Base-by-base conservation (phyloP, 2,888 invertebrate species). In the Octonoba sinensis region DNA sequence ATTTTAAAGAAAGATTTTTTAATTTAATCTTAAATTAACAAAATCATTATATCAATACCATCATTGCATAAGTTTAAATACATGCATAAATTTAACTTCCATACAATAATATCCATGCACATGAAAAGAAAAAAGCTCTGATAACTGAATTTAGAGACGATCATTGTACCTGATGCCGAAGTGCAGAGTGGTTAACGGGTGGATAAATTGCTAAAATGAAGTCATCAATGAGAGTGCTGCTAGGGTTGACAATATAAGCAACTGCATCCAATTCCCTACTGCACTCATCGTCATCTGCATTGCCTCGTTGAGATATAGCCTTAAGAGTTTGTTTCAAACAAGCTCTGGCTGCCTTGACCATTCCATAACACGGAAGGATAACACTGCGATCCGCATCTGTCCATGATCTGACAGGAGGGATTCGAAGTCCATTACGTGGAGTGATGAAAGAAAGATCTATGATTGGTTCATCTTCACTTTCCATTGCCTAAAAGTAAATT, bases 141-240 rank as follows among this genome's bases (percentile, higher is more conserved):
- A n/a, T n/a, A n/a, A n/a, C n/a, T n/a, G n/a, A n/a, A n/a, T n/a
- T n/a, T n/a, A n/a, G n/a, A n/a, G n/a, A n/a, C n/a, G n/a, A n/a
- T n/a, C n/a, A n/a, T n/a, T n/a, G n/a, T 56, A 82, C 82, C 66
- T 82, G 75, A 46, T 73, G 47, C 18, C 67, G 65, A 27, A 67
- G 72, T 22, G 51, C 54, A 3, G 76, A 60, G 51, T 82, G 76
- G 36, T 76, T 65, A 62, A 77, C 51, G 24, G 82, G 82, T 27
- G 82, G 82, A 66, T 82, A 82, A 3, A 82, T 54, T 16, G 82
- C 60, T 12, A 82, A 57, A 8, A 82, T 76, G 56, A 82, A 82
- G 56, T 82, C 82, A 56, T 82, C 82, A n/a, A 71, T 72, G 4
- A 75, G 2, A 16, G 62, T 36, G 60, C 82, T 82, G 44, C 76